Percentiles rank a stretch among this genome's conserved stretches.
Evolutionary conservation across 1,140 invertebrate species (phyloP).

Genomic region (Acromyrmex heyeri): DNA sequence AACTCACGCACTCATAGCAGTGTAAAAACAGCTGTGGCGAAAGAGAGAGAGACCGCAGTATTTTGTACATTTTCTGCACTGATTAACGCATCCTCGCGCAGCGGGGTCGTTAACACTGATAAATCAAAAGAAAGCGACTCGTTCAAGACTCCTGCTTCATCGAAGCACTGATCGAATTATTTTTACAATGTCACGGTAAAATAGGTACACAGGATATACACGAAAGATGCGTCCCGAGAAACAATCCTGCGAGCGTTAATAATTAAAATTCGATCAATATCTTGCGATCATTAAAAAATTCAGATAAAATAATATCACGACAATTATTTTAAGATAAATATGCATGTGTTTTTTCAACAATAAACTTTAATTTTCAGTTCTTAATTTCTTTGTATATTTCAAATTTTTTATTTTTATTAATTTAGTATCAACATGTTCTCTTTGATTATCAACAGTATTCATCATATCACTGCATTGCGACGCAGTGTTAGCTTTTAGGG

Average conservation of each 20-base stretch:
- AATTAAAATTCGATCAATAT: slow-evolving; percentile 20
- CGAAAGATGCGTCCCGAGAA: background rate
- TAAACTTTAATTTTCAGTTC: background rate
- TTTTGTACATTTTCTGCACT: slow-evolving; percentile 69
- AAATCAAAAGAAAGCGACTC: slow-evolving; percentile 64
- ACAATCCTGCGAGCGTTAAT: background rate
- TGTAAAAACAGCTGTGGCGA: slow-evolving; percentile 64
- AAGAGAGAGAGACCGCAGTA: slow-evolving; percentile 46
- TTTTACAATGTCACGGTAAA: slow-evolving; percentile 13
- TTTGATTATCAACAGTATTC: background rate
- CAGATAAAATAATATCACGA: background rate
- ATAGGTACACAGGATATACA: background rate
- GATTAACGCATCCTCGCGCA: slow-evolving; percentile 67
- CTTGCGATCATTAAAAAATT: background rate
- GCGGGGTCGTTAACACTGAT: slow-evolving; percentile 67
- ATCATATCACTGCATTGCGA: background rate
- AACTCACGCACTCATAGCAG: background rate
- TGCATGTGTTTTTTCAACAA: background rate
- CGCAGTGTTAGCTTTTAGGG: background rate
- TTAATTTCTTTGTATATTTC: background rate
- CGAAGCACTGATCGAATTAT: slow-evolving; percentile 34
- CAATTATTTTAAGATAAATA: slow-evolving; percentile 6
- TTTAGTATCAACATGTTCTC: background rate
- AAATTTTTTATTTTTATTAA: background rate
- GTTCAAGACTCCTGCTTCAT: slow-evolving; percentile 28